These are phyloP conservation scores for Pseudochromis fuscus DNA, from an alignment of 2,797 vertebrate genomes.

Conservation along the genomic window DNA sequence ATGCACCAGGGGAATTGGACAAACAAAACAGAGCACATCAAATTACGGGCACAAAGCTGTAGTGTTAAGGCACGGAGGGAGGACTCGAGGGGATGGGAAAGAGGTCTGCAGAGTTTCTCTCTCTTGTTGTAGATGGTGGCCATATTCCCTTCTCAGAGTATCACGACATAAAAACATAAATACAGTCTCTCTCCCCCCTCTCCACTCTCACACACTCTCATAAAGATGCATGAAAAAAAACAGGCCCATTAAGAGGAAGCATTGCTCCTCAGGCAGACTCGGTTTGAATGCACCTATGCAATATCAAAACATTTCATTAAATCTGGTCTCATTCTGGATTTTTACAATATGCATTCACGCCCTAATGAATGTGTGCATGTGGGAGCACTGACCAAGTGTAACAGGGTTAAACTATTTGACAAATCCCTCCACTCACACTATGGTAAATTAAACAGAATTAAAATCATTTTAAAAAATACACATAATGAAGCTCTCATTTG, in stretches of 20 bases:
- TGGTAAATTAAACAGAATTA: constrained; percentile 65
- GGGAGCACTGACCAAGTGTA: background rate
- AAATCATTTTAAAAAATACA: no score
- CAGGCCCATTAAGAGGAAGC: constrained; percentile 52
- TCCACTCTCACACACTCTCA: constrained; percentile 12
- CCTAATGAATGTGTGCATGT: background rate
- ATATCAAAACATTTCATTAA: constrained; percentile 64
- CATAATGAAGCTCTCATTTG: constrained; percentile 36
- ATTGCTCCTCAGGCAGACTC: constrained; percentile 45
- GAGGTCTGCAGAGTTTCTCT: constrained; percentile 43
- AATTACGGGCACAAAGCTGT: constrained; percentile 62
- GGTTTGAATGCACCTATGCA: constrained; percentile 46
- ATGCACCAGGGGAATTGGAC: constrained; percentile 62
- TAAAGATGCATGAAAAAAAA: constrained; percentile 45
- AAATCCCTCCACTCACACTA: constrained; percentile 55
- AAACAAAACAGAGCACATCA: constrained; percentile 78
- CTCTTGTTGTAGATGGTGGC: constrained; percentile 47
- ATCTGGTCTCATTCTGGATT: constrained; percentile 54
- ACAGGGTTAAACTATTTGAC: constrained; percentile 36
- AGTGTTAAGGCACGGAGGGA: constrained; percentile 47
- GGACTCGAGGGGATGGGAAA: constrained; percentile 50
- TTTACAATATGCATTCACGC: constrained; percentile 3
- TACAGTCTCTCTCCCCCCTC: constrained; percentile 18
- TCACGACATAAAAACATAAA: constrained; percentile 44
- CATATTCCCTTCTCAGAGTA: constrained; percentile 23